These are phyloP conservation scores for Rallus limicola DNA, from an alignment of 2,113 vertebrate genomes.

Conservation along the genomic window DNA sequence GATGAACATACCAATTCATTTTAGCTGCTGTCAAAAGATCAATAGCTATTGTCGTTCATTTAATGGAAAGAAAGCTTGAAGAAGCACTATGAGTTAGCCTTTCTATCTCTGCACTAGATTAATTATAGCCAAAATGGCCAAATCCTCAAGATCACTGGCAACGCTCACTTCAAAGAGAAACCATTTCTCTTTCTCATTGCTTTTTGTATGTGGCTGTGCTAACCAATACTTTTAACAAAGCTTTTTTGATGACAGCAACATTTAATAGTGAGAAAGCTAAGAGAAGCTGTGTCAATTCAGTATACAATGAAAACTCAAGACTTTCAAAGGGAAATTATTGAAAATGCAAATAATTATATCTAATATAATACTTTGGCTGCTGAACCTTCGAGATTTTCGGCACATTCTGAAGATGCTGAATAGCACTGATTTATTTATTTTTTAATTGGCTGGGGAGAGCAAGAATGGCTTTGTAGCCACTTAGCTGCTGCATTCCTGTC, in stretches of 20 bases:
- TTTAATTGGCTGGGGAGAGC: neutral
- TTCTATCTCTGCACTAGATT: neutral
- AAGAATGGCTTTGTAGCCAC: neutral
- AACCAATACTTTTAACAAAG: neutral
- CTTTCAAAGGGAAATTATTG: neutral
- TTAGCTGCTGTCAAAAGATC: neutral
- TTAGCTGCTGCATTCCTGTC: neutral
- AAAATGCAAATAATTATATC: neutral
- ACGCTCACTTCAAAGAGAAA: neutral
- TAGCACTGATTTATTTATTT: neutral
- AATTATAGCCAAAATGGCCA: neutral
- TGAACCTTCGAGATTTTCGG: neutral
- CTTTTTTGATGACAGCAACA: neutral
- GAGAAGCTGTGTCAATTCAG: neutral
- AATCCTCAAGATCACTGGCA: neutral
- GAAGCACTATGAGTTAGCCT: neutral
- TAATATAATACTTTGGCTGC: neutral
- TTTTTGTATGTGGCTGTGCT: neutral
- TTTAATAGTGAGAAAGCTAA: neutral
- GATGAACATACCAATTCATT: neutral
- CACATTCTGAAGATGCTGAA: neutral
- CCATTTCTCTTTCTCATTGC: neutral
- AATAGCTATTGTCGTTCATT: neutral
- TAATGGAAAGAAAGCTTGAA: neutral
- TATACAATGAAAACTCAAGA: neutral